Percentiles rank a stretch among this genome's conserved stretches.
Evolutionary conservation across 2,888 invertebrate species (phyloP).

Genomic region (Neuroscelio doddi): DNA sequence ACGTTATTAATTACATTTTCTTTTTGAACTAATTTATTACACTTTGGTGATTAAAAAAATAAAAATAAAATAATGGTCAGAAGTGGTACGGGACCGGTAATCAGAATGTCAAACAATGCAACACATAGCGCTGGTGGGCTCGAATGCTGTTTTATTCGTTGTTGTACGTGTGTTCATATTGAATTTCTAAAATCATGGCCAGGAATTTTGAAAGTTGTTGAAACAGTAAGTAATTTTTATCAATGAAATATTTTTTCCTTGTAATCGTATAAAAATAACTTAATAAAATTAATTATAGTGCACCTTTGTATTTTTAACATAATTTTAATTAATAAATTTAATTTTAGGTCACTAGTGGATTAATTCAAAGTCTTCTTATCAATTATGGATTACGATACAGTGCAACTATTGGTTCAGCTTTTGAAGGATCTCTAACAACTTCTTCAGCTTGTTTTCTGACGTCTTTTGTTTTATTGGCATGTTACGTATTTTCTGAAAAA

Average conservation of each 20-base stretch:
- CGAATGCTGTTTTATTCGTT: slow-evolving; percentile 81
- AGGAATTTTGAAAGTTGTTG: slow-evolving; percentile 83
- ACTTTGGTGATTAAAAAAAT: too few species aligned
- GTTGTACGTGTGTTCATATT: slow-evolving; percentile 86
- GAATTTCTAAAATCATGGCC: slow-evolving; percentile 82
- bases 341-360: slow-evolving; percentile 81
- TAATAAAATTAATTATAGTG: not conserved
- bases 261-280: too few species aligned
- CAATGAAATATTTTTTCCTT: too few species aligned
- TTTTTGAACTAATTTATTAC: too few species aligned
- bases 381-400: slow-evolving; percentile 85
- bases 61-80: slow-evolving; percentile 48
- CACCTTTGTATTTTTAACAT: not conserved
- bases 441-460: slow-evolving; percentile 87
- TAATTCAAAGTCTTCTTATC: slow-evolving; percentile 86
- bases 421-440: slow-evolving; percentile 86
- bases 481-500: slow-evolving; percentile 86
- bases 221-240: slow-evolving; percentile 77
- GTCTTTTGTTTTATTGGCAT: slow-evolving; percentile 81
- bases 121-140: slow-evolving; percentile 74
- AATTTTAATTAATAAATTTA: slow-evolving; percentile 1
- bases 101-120: slow-evolving; percentile 58
- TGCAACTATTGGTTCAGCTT: slow-evolving; percentile 83
- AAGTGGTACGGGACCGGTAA: slow-evolving; percentile 57
- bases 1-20: too few species aligned